Percentiles rank a stretch among this genome's conserved stretches.
Conservation (phyloP, 1,140 invertebrate species). For the Harpegnathos saltator region DNA sequence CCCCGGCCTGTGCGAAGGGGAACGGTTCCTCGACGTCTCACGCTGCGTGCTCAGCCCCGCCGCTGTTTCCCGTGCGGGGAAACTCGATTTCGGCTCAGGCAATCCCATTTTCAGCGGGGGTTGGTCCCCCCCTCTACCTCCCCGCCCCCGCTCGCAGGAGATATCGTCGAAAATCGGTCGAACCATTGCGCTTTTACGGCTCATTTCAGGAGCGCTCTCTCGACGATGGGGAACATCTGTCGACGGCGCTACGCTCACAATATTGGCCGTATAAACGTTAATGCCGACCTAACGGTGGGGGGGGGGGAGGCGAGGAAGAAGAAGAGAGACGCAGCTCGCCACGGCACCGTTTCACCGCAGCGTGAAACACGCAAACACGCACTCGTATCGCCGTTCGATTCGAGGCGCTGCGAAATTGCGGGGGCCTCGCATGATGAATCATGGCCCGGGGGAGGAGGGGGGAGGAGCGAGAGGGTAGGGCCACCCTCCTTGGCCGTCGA, state of each 20-base stretch:
- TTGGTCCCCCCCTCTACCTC: too few species aligned
- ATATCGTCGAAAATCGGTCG: constrained; percentile 33
- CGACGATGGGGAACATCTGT: constrained; percentile 77
- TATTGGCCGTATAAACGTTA: constrained; percentile 76
- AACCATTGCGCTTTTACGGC: constrained; percentile 35
- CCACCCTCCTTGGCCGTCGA: too few species aligned
- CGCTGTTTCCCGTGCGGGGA: too few species aligned
- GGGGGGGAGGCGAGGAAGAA: too few species aligned
- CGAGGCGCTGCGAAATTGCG: constrained; percentile 28
- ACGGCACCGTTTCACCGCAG: too few species aligned
- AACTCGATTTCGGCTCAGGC: constrained; percentile 2
- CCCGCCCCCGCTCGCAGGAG: background rate
- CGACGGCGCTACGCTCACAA: constrained; percentile 66
- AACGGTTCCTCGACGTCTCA: too few species aligned
- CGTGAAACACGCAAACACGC: constrained; percentile 42
- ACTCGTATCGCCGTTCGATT: constrained; percentile 38
- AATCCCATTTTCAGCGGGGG: constrained; percentile 5
- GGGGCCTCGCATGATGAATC: constrained; percentile 57
- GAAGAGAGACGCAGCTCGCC: too few species aligned
- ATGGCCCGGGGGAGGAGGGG: constrained; percentile 6
- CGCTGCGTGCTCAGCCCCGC: too few species aligned
- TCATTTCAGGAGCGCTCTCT: constrained; percentile 68
- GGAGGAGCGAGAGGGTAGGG: background rate
- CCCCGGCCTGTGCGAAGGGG: too few species aligned
- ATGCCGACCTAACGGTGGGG: too few species aligned